These are phyloP conservation scores for Penaeus vannamei DNA, from an alignment of 1,140 invertebrate genomes.

Conservation along the genomic window DNA sequence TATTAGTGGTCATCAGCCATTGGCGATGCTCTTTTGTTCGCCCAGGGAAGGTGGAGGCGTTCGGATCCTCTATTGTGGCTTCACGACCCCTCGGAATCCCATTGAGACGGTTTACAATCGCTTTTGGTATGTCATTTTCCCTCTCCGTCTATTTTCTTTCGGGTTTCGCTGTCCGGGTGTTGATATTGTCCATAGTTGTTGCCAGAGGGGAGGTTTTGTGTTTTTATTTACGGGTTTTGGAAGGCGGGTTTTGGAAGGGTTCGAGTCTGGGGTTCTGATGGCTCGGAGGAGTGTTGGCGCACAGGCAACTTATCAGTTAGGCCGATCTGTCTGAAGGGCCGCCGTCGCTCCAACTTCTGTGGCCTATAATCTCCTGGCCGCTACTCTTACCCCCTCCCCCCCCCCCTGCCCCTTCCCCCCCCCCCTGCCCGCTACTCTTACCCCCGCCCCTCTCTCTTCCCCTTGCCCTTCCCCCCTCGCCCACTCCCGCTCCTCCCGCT, in stretches of 20 bases:
- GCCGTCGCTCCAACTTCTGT: neutral
- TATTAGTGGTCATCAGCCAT: slow-evolving; percentile 45
- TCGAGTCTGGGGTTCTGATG: too few species aligned
- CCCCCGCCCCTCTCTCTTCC: neutral
- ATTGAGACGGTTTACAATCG: slow-evolving; percentile 13
- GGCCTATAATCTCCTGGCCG: slow-evolving; percentile 22
- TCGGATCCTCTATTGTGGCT: slow-evolving; percentile 42
- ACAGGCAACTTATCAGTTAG: slow-evolving; percentile 29
- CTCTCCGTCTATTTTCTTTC: neutral
- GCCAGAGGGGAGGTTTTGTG: too few species aligned
- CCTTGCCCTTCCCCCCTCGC: neutral
- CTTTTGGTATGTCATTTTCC: neutral
- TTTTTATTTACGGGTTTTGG: too few species aligned
- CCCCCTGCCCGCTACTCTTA: neutral
- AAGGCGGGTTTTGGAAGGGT: too few species aligned
- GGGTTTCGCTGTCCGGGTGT: too few species aligned
- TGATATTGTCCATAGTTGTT: too few species aligned
- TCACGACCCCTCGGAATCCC: neutral
- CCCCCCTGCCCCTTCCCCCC: neutral
- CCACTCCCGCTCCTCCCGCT: too few species aligned
- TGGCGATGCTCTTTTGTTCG: slow-evolving; percentile 36
- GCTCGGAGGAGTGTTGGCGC: too few species aligned
- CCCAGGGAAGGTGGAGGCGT: slow-evolving; percentile 5
- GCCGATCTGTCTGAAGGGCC: slow-evolving; percentile 33
- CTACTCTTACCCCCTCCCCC: neutral